Evolutionary conservation across 2,888 invertebrate species (phyloP), one percentile per base, ranked within the genome.

Genomic region (Labia minor): DNA sequence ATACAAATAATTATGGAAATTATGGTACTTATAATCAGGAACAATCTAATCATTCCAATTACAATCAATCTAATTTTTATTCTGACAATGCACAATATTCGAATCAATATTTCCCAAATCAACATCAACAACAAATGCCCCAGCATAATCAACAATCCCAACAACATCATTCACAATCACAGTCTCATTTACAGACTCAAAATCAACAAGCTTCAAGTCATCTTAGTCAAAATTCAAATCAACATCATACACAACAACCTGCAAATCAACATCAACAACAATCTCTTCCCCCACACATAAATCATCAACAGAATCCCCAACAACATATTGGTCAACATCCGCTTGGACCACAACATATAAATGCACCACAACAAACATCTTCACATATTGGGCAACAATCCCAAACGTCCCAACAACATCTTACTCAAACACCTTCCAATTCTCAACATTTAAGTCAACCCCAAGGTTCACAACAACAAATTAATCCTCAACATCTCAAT

Each of bases 111-210:
- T 49, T 49, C n/a, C 49, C 14, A 14, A 49, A 49, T 16, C 49
- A 49, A 16, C 49, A 49, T 49, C 49, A 49, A 49, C 49, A 49
- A 14, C 65, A 68, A 19, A 14, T 65, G 1, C 18, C 66, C 3
- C 67, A 65, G 19, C 2, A 69, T 21, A 68, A 71, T 33, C 20
- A 65, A n/a, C 67, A 66, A 21, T 68, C 70, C 69, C 64, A 65
- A 68, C 18, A 70, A 70, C 65, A 66, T 4, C 62, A 67, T 11
- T 70, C 65, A 65, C 72, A 73, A 10, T 70, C 65, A 65, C 72
- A 73, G 61, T 21, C 71, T 16, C 20, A 73, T 2, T 64, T 72
- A 6, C 74, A 73, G 64, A 74, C 72, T 72, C 72, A 73, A 61
- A 74, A 74, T 11, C 72, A 74, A 6, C 65, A 71, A 65, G 37